Evolutionary conservation across 2,888 invertebrate genomes (phyloP).

Genomic region (Brassicogethes aeneus): DNA sequence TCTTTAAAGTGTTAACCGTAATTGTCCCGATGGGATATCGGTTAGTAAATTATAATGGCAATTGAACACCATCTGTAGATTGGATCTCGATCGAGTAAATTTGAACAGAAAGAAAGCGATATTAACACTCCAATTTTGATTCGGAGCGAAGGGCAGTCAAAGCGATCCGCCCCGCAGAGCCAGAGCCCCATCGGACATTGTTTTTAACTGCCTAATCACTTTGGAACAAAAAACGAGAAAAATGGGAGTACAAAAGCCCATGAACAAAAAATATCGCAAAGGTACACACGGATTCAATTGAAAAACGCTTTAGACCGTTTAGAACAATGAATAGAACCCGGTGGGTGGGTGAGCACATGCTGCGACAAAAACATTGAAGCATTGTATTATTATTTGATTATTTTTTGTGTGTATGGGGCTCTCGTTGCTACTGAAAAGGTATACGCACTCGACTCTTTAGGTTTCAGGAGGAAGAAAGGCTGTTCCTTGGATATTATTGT

Average conservation of each 20-base stretch:
- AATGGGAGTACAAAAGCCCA: slow-evolving; percentile 31
- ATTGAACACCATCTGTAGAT: no score
- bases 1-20: no score
- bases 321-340: slow-evolving; percentile 34
- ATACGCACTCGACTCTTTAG: slow-evolving; percentile 32
- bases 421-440: slow-evolving; percentile 38
- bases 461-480: slow-evolving; percentile 30
- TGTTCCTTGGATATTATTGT: slow-evolving; percentile 34
- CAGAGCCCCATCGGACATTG: not conserved
- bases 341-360: slow-evolving; percentile 38
- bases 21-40: no score
- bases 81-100: no score
- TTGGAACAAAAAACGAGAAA: no score
- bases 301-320: slow-evolving; percentile 33
- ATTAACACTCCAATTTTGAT: no score
- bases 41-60: no score
- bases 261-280: slow-evolving; percentile 34
- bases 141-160: not conserved
- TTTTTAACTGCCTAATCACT: slow-evolving; percentile 14
- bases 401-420: slow-evolving; percentile 35
- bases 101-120: no score
- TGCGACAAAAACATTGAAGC: slow-evolving; percentile 33
- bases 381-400: slow-evolving; percentile 32
- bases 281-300: slow-evolving; percentile 11
- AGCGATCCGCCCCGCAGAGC: not conserved